Evolutionary conservation across 2,888 invertebrate species (phyloP).

Genomic region (Lithophane socia): DNA sequence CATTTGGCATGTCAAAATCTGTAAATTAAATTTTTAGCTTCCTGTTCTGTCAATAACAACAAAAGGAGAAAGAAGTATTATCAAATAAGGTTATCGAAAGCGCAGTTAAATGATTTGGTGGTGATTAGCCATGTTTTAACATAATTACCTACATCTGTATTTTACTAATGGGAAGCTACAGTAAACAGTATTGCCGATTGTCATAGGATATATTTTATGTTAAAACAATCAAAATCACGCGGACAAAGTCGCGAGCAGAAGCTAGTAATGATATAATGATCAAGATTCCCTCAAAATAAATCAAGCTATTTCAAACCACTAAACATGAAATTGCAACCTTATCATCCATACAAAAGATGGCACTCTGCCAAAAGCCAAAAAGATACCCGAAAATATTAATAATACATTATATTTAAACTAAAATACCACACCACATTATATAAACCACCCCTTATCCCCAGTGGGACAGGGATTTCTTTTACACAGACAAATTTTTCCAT

Average conservation of each 20-base stretch:
- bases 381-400: conserved; percentile 48
- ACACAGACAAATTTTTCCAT: conserved; percentile 85
- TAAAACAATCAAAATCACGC: no score
- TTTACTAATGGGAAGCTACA: no score
- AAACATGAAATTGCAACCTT: conserved; percentile 52
- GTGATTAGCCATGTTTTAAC: not conserved
- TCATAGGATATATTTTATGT: no score
- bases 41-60: not conserved
- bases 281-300: conserved; percentile 25
- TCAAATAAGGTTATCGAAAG: not conserved
- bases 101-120: not conserved
- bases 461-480: conserved; percentile 81
- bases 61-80: not conserved
- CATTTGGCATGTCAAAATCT: no score
- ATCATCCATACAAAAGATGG: conserved; percentile 54
- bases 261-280: not conserved
- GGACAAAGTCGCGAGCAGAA: not conserved
- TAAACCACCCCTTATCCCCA: conserved; percentile 72
- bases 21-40: not conserved
- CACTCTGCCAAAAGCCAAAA: conserved; percentile 48
- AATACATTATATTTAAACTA: conserved; percentile 57
- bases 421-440: conserved; percentile 54
- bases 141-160: not conserved
- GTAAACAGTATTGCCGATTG: no score
- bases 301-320: conserved; percentile 52